Conservation (phyloP, 2,797 vertebrate genomes). For the Florisuga fusca region DNA sequence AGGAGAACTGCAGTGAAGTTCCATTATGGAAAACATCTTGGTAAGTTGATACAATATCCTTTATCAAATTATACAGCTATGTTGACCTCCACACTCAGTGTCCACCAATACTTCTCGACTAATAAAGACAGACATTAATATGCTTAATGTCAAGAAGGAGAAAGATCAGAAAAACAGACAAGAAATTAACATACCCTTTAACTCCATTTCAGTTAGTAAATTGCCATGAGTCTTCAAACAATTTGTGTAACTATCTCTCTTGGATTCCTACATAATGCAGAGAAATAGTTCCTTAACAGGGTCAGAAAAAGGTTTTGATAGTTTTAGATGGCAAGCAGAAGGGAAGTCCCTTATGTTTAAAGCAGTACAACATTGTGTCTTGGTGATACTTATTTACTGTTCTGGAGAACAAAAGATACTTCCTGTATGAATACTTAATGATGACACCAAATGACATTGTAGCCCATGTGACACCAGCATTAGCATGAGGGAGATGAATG, state of each 20-base stretch:
- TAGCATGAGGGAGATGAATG: neutral
- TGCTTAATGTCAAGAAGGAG: neutral
- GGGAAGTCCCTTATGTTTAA: neutral
- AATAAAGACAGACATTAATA: neutral
- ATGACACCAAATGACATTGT: neutral
- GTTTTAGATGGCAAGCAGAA: constrained; percentile 2
- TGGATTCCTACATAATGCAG: neutral
- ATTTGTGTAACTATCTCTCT: neutral
- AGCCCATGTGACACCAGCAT: neutral
- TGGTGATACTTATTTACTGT: neutral
- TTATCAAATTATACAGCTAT: constrained; percentile 4
- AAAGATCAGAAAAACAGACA: constrained; percentile 22
- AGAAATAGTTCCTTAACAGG: neutral
- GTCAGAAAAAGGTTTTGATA: neutral
- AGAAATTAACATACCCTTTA: neutral
- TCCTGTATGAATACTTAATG: neutral
- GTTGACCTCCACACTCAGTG: neutral
- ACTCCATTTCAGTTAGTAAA: neutral
- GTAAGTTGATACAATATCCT: neutral
- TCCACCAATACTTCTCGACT: neutral
- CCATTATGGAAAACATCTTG: constrained; percentile 15
- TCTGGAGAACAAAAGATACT: neutral
- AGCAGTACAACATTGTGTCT: neutral
- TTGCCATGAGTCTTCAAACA: neutral
- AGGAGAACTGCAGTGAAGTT: neutral